A percentile compares a stretch with the other conserved stretches of the same genome.
Evolutionary conservation across 1,140 invertebrate species (phyloP).

Genomic region (Babylonia areolata): DNA sequence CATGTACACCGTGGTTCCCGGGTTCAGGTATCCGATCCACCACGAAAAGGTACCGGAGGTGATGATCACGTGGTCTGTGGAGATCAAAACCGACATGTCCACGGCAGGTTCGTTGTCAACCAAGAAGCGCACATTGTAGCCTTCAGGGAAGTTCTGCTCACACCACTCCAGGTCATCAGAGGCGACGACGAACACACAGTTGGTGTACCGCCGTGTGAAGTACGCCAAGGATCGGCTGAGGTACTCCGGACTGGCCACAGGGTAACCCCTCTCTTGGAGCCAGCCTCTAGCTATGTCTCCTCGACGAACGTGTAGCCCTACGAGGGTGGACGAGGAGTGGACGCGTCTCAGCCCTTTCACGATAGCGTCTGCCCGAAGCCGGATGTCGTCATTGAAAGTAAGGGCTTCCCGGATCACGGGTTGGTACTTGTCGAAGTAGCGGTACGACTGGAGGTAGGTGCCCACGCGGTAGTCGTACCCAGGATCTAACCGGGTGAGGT

Average conservation of each 20-base stretch:
- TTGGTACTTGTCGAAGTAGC: conserved; percentile 56
- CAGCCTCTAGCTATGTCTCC: conserved; percentile 54
- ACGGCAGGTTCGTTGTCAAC: conserved; percentile 52
- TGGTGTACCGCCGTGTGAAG: conserved; percentile 40
- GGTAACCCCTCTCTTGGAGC: conserved; percentile 40
- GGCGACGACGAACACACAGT: conserved; percentile 53
- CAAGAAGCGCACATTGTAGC: conserved; percentile 19
- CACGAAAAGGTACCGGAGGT: conserved; percentile 60
- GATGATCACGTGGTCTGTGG: conserved; percentile 57
- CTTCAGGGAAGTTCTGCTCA: conserved; percentile 14
- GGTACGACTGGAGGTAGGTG: conserved; percentile 60
- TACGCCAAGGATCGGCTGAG: conserved; percentile 52
- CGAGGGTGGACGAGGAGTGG: conserved; percentile 27
- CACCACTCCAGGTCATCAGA: conserved; percentile 58
- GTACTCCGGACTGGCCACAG: conserved; percentile 42
- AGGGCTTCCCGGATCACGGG: conserved; percentile 47
- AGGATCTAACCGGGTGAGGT: conserved; percentile 40
- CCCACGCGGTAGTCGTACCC: conserved; percentile 42
- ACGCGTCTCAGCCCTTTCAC: conserved; percentile 33
- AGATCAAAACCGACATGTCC: conserved; percentile 53
- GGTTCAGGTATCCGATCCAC: conserved; percentile 60
- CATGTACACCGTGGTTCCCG: conserved; percentile 57
- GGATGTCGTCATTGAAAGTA: conserved; percentile 50
- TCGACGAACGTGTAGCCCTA: conserved; percentile 62
- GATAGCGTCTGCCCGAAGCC: conserved; percentile 30